phyloP scores from a whole-genome alignment of 1,140 invertebrate genomes.

The Scylla paramamosain region DNA sequence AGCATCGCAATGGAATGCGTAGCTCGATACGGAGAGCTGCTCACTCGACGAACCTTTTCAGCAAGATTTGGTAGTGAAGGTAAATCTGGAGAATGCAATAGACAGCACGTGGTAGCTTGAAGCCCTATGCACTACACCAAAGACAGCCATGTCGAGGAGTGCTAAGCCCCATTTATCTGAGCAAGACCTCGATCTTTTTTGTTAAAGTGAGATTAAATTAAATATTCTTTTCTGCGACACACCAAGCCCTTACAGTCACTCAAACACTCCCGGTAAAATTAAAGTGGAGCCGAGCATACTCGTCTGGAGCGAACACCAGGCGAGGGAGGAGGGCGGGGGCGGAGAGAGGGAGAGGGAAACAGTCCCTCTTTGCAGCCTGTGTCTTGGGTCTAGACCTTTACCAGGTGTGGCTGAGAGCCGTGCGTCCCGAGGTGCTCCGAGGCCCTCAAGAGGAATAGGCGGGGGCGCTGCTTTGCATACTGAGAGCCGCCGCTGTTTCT shows the following conservation, averaged over 20 bases:
- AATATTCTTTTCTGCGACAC: neutral
- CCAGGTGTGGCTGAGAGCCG: neutral
- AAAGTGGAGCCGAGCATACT: neutral
- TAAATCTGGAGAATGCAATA: too few species aligned
- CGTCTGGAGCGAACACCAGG: neutral
- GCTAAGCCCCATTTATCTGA: too few species aligned
- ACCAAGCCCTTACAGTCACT: neutral
- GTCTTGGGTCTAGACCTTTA: neutral
- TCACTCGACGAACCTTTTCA: too few species aligned
- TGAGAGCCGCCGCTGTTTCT: neutral
- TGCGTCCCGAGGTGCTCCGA: neutral
- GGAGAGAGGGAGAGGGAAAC: neutral
- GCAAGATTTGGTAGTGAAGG: too few species aligned
- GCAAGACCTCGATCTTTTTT: neutral
- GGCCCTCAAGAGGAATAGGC: neutral
- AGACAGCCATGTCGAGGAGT: too few species aligned
- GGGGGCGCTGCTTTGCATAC: neutral
- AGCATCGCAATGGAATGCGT: too few species aligned
- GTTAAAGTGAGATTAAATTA: neutral
- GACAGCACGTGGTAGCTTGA: too few species aligned
- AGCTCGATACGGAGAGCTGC: too few species aligned
- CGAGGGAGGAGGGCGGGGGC: neutral
- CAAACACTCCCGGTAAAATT: neutral
- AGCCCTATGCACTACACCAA: too few species aligned
- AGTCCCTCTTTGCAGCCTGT: neutral